A percentile compares a stretch with the other conserved stretches of the same genome.
These are phyloP conservation scores for Perca schrenkii DNA, from an alignment of 2,113 vertebrate genomes.

Conservation along the genomic window DNA sequence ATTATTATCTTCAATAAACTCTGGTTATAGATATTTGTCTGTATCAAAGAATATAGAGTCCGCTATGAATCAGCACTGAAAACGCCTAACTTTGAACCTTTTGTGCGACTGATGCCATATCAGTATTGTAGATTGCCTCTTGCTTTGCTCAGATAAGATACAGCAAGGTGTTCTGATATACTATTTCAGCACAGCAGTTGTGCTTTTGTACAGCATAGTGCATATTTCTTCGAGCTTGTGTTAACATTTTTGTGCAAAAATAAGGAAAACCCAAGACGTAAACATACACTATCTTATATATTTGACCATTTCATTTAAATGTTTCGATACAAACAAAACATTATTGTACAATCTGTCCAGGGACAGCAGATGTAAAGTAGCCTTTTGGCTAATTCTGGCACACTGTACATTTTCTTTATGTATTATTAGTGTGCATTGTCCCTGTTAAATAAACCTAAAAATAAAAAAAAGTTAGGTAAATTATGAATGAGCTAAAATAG, in stretches of 20 bases:
- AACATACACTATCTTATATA: background rate
- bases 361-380: too few species aligned
- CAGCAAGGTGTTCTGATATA: slow-evolving; percentile 42
- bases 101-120: slow-evolving; percentile 49
- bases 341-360: too few species aligned
- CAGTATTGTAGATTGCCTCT: slow-evolving; percentile 51
- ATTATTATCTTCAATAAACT: slow-evolving; percentile 65
- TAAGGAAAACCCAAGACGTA: background rate
- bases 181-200: slow-evolving; percentile 26
- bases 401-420: too few species aligned
- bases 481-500: slow-evolving; percentile 31
- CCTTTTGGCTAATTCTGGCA: too few species aligned
- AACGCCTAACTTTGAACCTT: slow-evolving; percentile 42
- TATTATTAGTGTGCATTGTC: too few species aligned
- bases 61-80: slow-evolving; percentile 58
- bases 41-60: slow-evolving; percentile 44
- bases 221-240: slow-evolving; percentile 11
- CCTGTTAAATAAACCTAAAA: too few species aligned
- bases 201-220: slow-evolving; percentile 2
- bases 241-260: slow-evolving; percentile 14
- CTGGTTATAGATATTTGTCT: slow-evolving; percentile 25
- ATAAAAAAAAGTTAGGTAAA: background rate
- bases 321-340: background rate
- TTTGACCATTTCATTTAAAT: background rate
- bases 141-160: slow-evolving; percentile 62